These are phyloP conservation scores for Phyllopteryx taeniolatus DNA, from an alignment of 2,113 vertebrate genomes.

Conservation along the genomic window DNA sequence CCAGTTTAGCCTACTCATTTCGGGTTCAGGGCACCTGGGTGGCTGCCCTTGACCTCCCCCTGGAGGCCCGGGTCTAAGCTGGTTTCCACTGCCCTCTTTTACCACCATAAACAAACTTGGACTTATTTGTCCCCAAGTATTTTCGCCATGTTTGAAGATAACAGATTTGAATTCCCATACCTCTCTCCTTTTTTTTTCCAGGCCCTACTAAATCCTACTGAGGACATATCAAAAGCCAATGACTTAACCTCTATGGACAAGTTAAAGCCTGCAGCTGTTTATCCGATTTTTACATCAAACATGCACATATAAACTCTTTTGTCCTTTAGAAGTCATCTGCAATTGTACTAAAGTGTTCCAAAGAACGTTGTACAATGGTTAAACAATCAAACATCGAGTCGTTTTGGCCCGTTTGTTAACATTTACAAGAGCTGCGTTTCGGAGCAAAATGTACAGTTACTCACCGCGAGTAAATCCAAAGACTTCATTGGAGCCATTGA, in stretches of 20 bases:
- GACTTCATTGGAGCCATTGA: no score
- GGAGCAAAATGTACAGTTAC: no score
- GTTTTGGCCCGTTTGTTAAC: background rate
- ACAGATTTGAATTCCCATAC: slow-evolving; percentile 14
- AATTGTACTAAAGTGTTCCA: background rate
- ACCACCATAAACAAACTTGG: slow-evolving; percentile 26
- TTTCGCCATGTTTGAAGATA: background rate
- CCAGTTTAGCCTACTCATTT: slow-evolving; percentile 57
- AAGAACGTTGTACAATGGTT: background rate
- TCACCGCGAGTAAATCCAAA: no score
- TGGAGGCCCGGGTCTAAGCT: slow-evolving; percentile 6
- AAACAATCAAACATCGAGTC: background rate
- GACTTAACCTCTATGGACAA: background rate
- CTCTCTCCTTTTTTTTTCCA: background rate
- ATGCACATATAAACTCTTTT: background rate
- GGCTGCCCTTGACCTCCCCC: slow-evolving; percentile 31
- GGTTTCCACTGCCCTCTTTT: background rate
- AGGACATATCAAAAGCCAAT: background rate
- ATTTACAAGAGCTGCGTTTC: background rate
- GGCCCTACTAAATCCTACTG: background rate
- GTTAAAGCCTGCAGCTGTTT: background rate
- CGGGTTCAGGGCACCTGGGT: slow-evolving; percentile 63
- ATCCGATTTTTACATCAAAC: background rate
- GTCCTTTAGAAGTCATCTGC: background rate
- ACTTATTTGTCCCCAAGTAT: slow-evolving; percentile 4